A percentile compares a stretch with the other conserved stretches of the same genome.
These are phyloP conservation scores for Phragmatobia fuliginosa DNA, from an alignment of 2,888 invertebrate genomes.

Conservation along the genomic window DNA sequence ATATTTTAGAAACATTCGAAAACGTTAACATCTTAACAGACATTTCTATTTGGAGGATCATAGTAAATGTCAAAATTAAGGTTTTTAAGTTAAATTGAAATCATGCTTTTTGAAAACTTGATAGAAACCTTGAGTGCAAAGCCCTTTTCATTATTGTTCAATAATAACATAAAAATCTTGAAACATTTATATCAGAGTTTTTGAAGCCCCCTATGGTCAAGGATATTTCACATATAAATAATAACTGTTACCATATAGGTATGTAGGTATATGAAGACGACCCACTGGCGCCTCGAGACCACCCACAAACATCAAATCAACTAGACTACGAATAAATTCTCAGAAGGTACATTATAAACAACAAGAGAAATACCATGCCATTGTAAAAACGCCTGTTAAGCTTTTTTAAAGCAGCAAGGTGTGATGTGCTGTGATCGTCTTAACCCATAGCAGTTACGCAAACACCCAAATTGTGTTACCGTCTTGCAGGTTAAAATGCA, in stretches of 20 bases:
- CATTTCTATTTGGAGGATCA: too few species aligned
- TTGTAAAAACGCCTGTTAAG: constrained; percentile 40
- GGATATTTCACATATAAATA: constrained; percentile 12
- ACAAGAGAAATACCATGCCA: constrained; percentile 42
- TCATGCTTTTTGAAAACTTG: too few species aligned
- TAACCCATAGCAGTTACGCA: constrained; percentile 22
- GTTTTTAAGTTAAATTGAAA: too few species aligned
- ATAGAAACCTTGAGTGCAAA: too few species aligned
- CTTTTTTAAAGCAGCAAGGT: constrained; percentile 44
- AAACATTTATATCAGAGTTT: too few species aligned
- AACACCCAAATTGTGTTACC: constrained; percentile 25
- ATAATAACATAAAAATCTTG: neutral
- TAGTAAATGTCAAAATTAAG: too few species aligned
- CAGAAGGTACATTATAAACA: constrained; percentile 53
- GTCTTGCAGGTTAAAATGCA: constrained; percentile 21
- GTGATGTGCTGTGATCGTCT: constrained; percentile 38
- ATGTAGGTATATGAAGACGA: constrained; percentile 36
- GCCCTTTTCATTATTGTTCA: too few species aligned
- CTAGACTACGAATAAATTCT: constrained; percentile 45
- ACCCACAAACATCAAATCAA: constrained; percentile 51
- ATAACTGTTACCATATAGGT: constrained; percentile 59
- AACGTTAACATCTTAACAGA: too few species aligned
- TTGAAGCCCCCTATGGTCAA: too few species aligned
- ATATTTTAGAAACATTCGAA: too few species aligned
- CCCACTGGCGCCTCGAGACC: constrained; percentile 61